Percentiles rank a stretch among this genome's conserved stretches.
phyloP scores from a whole-genome alignment of 2,113 vertebrate species.

The Dunckerocampus dactyliophorus region DNA sequence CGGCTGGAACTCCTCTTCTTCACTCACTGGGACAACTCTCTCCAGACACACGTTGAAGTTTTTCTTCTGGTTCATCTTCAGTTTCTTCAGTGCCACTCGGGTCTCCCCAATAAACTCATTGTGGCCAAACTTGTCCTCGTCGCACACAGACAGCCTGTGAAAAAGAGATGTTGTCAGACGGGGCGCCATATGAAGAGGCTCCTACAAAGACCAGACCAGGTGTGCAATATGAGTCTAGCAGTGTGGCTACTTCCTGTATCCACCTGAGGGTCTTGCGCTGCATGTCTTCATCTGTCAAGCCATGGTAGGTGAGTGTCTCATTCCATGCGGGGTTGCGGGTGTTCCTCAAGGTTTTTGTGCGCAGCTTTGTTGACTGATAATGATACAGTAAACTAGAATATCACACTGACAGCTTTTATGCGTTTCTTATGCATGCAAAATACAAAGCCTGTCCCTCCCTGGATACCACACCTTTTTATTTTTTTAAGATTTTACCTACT shows the following conservation, averaged over 20 bases:
- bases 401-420: not conserved
- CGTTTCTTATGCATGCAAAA: not conserved
- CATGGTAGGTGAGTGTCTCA: slow-evolving; percentile 90
- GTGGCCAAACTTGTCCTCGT: slow-evolving; percentile 97
- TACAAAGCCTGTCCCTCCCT: not conserved
- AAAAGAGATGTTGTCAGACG: slow-evolving; percentile 1
- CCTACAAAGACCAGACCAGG: not conserved
- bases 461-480: not conserved
- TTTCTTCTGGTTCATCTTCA: slow-evolving; percentile 92
- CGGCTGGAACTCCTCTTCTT: not conserved
- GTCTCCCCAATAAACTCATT: slow-evolving; percentile 98
- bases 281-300: slow-evolving; percentile 94
- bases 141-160: slow-evolving; percentile 89
- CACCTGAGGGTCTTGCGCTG: slow-evolving; percentile 93
- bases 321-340: slow-evolving; percentile 94
- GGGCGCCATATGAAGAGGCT: not conserved
- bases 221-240: not conserved
- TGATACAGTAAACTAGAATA: not conserved
- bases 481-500: not conserved
- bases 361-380: slow-evolving; percentile 87
- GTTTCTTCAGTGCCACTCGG: slow-evolving; percentile 89
- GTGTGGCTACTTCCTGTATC: not conserved
- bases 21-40: slow-evolving; percentile 86
- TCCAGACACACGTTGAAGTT: slow-evolving; percentile 95
- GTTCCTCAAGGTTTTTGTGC: slow-evolving; percentile 93